phyloP scores from a whole-genome alignment of 2,888 invertebrate genomes.

The Strigamia maritima region DNA sequence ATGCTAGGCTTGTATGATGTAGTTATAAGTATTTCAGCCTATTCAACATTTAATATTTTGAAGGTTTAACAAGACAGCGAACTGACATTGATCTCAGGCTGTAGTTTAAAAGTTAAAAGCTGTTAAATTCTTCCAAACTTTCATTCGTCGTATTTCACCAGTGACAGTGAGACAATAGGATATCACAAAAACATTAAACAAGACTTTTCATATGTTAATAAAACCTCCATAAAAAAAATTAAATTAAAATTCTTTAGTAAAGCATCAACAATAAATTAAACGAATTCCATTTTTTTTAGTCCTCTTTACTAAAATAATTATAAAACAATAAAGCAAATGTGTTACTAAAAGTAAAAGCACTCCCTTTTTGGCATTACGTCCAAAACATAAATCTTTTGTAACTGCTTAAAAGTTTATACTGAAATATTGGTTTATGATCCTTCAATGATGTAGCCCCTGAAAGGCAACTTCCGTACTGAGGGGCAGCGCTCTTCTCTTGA shows the following conservation, averaged over 20 bases:
- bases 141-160: neutral
- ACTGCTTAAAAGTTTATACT: neutral
- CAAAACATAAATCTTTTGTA: conserved; percentile 8
- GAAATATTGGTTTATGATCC: conserved; percentile 27
- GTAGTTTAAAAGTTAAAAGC: neutral
- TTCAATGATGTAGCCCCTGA: conserved; percentile 21
- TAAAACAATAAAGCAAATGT: neutral
- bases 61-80: neutral
- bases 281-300: too few relatives aligned
- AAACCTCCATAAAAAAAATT: too few relatives aligned
- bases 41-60: neutral
- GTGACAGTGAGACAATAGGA: neutral
- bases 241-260: too few relatives aligned
- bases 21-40: too few relatives aligned
- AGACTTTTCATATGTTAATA: too few relatives aligned
- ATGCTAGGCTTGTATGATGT: too few relatives aligned
- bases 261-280: too few relatives aligned
- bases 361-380: neutral
- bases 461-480: conserved; percentile 11
- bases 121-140: neutral
- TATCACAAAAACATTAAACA: neutral
- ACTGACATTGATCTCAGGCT: neutral
- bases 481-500: conserved; percentile 1
- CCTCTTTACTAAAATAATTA: neutral
- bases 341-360: neutral